Base-by-base conservation (phyloP, 2,113 vertebrate species). In the Pseudopodoces humilis region DNA sequence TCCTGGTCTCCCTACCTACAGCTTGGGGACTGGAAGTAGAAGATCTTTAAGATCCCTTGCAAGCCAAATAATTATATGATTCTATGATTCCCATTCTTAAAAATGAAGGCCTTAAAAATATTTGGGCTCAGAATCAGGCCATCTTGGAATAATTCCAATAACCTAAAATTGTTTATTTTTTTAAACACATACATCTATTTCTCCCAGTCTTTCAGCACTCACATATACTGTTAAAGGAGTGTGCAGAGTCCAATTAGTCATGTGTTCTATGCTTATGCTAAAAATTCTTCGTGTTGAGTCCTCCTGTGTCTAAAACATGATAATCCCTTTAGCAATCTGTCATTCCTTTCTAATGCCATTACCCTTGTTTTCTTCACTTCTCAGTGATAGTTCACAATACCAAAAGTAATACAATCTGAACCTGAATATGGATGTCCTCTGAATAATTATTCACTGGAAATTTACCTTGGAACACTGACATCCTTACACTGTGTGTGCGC, bases 401-500 rank as follows among this genome's bases (percentile, higher is more conserved):
- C 46, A 58, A 22, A 5, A 43, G 7, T 28, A 71, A 39, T 7
- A 47, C 4, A 39, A 8, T 25, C 44, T 41, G 16, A 87, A 63
- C 7, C 5, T 52, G 52, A 68, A 31, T 10, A 44, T 4, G 7
- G 4, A 50, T 49, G 11, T 67, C 15, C 9, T 75, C 19, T 74
- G 41, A 74, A 82, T 49, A 77, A 43, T 21, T 58, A 62, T 30
- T 30, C 18, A 27, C 28, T 4, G 4, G 16, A 59, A 85, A 69
- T 6, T 67, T 9, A 24, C 12, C 15, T 76, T 63, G 49, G 31
- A 71, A 44, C 21, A 41, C 16, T 41, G 35, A 27, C 22, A 46
- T 56, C 20, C 10, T 11, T 44, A 5, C 4, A 5, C 27, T 1
- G 4, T 3, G 6, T 37, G 11, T 37, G 2, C 20, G 5, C 22